Conservation (phyloP, 2,113 vertebrate genomes). For the Sapayoa aenigma region DNA sequence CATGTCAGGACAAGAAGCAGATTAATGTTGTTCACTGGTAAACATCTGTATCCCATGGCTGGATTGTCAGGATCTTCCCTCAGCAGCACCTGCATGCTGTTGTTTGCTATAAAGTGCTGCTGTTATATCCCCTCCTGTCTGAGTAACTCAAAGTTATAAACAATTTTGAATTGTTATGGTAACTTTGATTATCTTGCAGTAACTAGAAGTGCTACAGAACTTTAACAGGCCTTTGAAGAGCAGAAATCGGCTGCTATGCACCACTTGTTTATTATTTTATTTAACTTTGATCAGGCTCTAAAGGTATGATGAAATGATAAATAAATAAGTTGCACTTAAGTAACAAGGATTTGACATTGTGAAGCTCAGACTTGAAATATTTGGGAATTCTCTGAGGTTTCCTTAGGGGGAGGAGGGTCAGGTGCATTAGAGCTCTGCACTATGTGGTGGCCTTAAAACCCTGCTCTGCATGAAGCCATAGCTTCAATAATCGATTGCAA, state of each 20-base stretch:
- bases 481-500: background rate
- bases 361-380: background rate
- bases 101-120: background rate
- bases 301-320: background rate
- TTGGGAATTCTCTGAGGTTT: background rate
- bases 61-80: background rate
- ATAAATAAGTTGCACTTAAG: background rate
- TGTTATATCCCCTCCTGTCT: background rate
- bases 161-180: constrained; percentile 11
- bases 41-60: background rate
- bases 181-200: constrained; percentile 15
- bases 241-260: background rate
- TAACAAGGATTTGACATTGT: background rate
- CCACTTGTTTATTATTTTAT: background rate
- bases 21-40: background rate
- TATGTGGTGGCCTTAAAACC: background rate
- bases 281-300: constrained; percentile 28
- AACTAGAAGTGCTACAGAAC: background rate
- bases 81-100: background rate
- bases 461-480: background rate
- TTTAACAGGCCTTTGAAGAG: constrained; percentile 14
- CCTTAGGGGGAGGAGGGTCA: background rate
- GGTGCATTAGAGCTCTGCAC: background rate
- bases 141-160: background rate
- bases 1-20: background rate